Evolutionary conservation across 2,113 vertebrate genomes (phyloP).

Genomic region (Sander lucioperca): DNA sequence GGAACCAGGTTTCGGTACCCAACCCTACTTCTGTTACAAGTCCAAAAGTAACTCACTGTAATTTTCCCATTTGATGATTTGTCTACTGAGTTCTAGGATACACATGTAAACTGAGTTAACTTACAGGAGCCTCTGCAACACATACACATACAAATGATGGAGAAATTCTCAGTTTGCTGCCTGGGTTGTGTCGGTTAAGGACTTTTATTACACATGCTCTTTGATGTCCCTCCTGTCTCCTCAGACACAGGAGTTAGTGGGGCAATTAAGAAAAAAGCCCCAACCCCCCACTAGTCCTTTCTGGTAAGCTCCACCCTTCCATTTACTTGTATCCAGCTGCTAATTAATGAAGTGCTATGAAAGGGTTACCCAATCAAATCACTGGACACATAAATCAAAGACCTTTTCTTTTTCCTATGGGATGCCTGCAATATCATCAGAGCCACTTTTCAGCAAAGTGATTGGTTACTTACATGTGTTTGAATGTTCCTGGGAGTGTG

Average conservation of each 20-base stretch:
- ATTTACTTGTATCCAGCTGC: slow-evolving; percentile 68
- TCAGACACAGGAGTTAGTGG: slow-evolving; percentile 37
- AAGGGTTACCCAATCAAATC: slow-evolving; percentile 76
- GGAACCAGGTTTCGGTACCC: too few relatives aligned
- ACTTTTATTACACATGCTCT: slow-evolving; percentile 61
- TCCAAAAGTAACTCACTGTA: neutral
- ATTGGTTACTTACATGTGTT: slow-evolving; percentile 14
- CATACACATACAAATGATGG: slow-evolving; percentile 20
- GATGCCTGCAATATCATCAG: slow-evolving; percentile 14
- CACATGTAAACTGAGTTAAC: neutral
- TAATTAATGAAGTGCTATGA: slow-evolving; percentile 80
- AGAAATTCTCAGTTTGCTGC: slow-evolving; percentile 8
- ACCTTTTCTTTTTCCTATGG: slow-evolving; percentile 11
- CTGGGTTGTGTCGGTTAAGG: slow-evolving; percentile 9
- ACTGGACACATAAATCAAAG: slow-evolving; percentile 77
- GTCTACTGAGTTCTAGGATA: too few relatives aligned
- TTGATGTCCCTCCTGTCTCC: slow-evolving; percentile 59
- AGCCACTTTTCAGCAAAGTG: slow-evolving; percentile 15
- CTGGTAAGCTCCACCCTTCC: slow-evolving; percentile 44
- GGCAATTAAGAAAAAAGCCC: slow-evolving; percentile 77
- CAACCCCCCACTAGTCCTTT: slow-evolving; percentile 24
- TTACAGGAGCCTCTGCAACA: neutral
- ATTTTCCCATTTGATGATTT: neutral
- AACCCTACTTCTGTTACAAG: neutral
- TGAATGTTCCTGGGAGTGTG: neutral